Evolutionary conservation across 2,113 vertebrate species (phyloP).

Genomic region (Anguilla japonica): DNA sequence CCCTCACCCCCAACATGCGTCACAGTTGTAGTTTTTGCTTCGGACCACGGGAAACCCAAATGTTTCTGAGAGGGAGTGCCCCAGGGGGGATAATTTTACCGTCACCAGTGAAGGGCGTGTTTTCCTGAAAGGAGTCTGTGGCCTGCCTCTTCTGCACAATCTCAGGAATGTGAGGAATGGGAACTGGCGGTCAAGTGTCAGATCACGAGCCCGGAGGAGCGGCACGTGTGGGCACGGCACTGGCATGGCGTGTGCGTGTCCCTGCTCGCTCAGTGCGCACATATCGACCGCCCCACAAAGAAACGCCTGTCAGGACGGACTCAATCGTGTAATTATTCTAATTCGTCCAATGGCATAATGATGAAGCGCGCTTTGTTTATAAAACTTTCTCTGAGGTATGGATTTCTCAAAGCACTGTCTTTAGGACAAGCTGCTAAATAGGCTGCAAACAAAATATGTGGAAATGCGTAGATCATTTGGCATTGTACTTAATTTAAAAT

Average conservation of each 20-base stretch:
- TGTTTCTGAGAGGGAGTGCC: background rate
- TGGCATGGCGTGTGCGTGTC: conserved; percentile 59
- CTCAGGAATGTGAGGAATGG: conserved; percentile 64
- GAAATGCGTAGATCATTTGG: background rate
- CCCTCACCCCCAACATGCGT: background rate
- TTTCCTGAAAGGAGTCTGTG: conserved; percentile 35
- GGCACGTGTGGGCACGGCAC: conserved; percentile 58
- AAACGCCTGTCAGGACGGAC: conserved; percentile 37
- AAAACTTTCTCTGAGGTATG: conserved; percentile 6
- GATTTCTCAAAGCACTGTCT: background rate
- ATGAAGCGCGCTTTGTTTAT: conserved; percentile 39
- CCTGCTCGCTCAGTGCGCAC: conserved; percentile 45
- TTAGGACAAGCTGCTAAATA: background rate
- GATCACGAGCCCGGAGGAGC: conserved; percentile 36
- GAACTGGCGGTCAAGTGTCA: conserved; percentile 62
- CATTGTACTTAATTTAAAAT: background rate
- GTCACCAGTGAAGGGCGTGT: conserved; percentile 18
- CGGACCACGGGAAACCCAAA: background rate
- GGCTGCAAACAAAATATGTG: background rate
- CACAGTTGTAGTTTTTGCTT: background rate
- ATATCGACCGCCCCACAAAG: conserved; percentile 55
- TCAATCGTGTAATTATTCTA: conserved; percentile 50
- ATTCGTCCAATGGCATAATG: conserved; percentile 46
- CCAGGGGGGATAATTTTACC: conserved; percentile 8
- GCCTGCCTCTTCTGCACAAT: conserved; percentile 47